Percentiles rank a stretch among this genome's conserved stretches.
phyloP scores from a whole-genome alignment of 2,113 vertebrate genomes.

The Festucalex cinctus region DNA sequence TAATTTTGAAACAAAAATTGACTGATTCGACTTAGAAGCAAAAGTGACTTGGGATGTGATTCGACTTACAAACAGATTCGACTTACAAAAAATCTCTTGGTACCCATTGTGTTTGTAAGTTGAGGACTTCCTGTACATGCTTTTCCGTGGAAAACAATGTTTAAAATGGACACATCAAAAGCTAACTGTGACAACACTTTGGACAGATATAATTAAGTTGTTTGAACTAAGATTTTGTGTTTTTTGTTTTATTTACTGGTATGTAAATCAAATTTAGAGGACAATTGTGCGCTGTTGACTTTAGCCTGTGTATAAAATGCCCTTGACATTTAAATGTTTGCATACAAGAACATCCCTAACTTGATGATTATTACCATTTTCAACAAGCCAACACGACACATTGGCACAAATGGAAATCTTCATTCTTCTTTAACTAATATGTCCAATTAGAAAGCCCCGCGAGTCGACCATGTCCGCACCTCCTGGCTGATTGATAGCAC shows the following conservation, averaged over 20 bases:
- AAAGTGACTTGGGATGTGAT: too few species aligned
- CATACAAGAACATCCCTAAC: background rate
- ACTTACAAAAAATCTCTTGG: too few species aligned
- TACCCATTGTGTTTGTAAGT: background rate
- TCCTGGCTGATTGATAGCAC: conserved; percentile 68
- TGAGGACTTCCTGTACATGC: background rate
- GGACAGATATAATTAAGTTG: too few species aligned
- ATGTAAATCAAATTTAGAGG: background rate
- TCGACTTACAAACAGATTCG: too few species aligned
- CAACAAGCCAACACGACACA: conserved; percentile 7
- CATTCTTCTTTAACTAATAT: conserved; percentile 59
- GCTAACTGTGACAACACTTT: background rate
- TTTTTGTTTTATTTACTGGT: background rate
- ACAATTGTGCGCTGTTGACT: background rate
- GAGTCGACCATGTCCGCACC: conserved; percentile 59
- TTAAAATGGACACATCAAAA: background rate
- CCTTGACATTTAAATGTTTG: background rate
- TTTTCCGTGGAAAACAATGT: background rate
- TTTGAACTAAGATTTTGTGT: too few species aligned
- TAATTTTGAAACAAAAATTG: too few species aligned
- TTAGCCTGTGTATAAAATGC: background rate
- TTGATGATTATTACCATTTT: background rate
- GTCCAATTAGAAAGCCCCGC: conserved; percentile 61
- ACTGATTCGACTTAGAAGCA: too few species aligned
- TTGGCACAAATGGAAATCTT: conserved; percentile 25